phyloP scores from a whole-genome alignment of 2,113 vertebrate species.

The Gopherus evgoodei region DNA sequence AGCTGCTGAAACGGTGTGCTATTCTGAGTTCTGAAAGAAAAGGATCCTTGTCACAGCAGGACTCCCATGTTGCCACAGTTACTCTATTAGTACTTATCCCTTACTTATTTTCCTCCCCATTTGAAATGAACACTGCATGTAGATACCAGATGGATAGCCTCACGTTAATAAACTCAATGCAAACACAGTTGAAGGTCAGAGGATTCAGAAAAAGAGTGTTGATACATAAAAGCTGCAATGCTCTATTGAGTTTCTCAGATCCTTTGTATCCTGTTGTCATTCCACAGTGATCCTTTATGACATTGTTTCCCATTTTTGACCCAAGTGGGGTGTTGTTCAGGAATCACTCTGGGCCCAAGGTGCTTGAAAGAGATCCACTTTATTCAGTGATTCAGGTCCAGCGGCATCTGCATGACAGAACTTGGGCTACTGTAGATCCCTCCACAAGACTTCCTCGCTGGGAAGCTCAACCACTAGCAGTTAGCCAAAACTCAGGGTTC shows the following conservation, averaged over 20 bases:
- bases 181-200: slow-evolving; percentile 1
- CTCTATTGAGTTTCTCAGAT: not conserved
- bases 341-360: not conserved
- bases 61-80: slow-evolving; percentile 28
- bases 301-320: not conserved
- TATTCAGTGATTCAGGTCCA: not conserved
- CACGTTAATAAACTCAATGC: not conserved
- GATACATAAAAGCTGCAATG: not conserved
- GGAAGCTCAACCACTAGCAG: not conserved
- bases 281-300: not conserved
- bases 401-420: not conserved
- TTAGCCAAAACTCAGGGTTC: not conserved
- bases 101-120: slow-evolving; percentile 19
- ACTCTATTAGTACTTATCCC: slow-evolving; percentile 20
- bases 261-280: not conserved
- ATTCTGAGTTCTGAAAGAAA: slow-evolving; percentile 43
- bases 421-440: not conserved
- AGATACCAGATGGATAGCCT: not conserved
- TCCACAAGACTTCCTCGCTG: not conserved
- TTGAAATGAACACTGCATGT: slow-evolving; percentile 9
- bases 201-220: not conserved
- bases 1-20: slow-evolving; percentile 6
- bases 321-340: not conserved
- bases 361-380: not conserved
- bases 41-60: slow-evolving; percentile 20